These are phyloP conservation scores for Macrostomum lignano DNA, from an alignment of 1,140 invertebrate genomes.

Conservation along the genomic window DNA sequence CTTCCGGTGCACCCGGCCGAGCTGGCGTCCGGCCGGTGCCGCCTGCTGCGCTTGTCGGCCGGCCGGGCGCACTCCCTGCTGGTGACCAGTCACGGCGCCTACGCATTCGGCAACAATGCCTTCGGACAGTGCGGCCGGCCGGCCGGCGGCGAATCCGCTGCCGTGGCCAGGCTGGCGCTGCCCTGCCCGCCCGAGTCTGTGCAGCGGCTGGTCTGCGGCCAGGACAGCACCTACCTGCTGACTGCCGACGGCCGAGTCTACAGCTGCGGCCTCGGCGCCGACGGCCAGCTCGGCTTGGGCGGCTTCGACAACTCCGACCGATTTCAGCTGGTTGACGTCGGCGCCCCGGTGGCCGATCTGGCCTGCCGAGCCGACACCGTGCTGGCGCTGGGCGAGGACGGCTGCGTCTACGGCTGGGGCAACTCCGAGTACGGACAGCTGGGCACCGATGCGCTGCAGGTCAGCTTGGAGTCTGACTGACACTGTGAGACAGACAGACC, in stretches of 20 bases:
- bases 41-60: too few relatives aligned
- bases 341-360: conserved; percentile 39
- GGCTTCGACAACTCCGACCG: conserved; percentile 33
- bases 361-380: conserved; percentile 53
- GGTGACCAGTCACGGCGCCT: too few relatives aligned
- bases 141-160: too few relatives aligned
- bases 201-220: conserved; percentile 52
- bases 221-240: conserved; percentile 54
- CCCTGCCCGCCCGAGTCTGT: too few relatives aligned
- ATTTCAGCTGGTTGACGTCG: conserved; percentile 22
- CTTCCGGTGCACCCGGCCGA: too few relatives aligned
- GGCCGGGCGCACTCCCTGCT: too few relatives aligned
- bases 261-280: conserved; percentile 65
- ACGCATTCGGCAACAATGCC: conserved; percentile 62
- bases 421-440: conserved; percentile 76
- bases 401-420: conserved; percentile 82
- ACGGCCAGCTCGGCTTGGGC: conserved; percentile 66
- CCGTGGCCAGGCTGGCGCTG: too few relatives aligned
- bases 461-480: too few relatives aligned
- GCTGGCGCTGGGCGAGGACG: conserved; percentile 58
- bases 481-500: too few relatives aligned
- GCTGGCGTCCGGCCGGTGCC: too few relatives aligned
- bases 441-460: conserved; percentile 12
- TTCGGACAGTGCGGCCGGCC: conserved; percentile 69
- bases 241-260: conserved; percentile 49